A percentile compares a stretch with the other conserved stretches of the same genome.
Evolutionary conservation across 2,888 invertebrate species (phyloP).

Genomic region (Acrobasis repandana): DNA sequence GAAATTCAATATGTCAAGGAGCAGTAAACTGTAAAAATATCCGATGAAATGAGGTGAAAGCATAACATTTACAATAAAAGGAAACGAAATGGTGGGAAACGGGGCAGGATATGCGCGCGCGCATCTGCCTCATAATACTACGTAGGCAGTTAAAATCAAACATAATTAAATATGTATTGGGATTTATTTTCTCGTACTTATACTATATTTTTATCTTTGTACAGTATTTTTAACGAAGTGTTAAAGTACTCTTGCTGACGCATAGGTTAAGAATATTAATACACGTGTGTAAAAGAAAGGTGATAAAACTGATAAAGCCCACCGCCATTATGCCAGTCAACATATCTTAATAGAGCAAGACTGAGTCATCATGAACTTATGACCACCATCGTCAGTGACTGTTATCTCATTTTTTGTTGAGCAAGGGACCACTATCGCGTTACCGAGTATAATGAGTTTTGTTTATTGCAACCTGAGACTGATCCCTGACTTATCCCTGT

Average conservation of each 20-base stretch:
- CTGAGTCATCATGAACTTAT: slow-evolving; percentile 36
- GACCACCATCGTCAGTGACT: slow-evolving; percentile 33
- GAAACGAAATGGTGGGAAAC: not conserved
- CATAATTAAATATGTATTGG: not conserved
- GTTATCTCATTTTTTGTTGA: slow-evolving; percentile 41
- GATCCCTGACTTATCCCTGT: slow-evolving; percentile 63
- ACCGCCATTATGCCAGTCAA: slow-evolving; percentile 18
- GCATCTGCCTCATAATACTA: not conserved
- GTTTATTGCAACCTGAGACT: slow-evolving; percentile 56
- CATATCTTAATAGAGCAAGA: slow-evolving; percentile 22
- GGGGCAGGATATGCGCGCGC: not conserved
- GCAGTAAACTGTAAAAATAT: slow-evolving; percentile 2
- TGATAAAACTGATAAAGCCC: slow-evolving; percentile 22
- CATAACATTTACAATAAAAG: not conserved
- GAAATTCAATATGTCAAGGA: slow-evolving; percentile 15
- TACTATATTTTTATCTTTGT: not conserved
- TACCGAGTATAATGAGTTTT: slow-evolving; percentile 44
- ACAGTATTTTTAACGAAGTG: slow-evolving; percentile 10
- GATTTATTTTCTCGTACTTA: not conserved
- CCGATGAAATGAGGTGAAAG: slow-evolving; percentile 1
- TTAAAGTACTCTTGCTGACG: slow-evolving; percentile 6
- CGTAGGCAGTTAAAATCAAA: not conserved
- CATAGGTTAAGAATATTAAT: slow-evolving; percentile 14
- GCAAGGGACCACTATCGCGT: slow-evolving; percentile 54
- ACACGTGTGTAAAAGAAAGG: not conserved